Base-by-base conservation (phyloP, 2,113 vertebrate genomes). In the Brienomyrus longianalis region DNA sequence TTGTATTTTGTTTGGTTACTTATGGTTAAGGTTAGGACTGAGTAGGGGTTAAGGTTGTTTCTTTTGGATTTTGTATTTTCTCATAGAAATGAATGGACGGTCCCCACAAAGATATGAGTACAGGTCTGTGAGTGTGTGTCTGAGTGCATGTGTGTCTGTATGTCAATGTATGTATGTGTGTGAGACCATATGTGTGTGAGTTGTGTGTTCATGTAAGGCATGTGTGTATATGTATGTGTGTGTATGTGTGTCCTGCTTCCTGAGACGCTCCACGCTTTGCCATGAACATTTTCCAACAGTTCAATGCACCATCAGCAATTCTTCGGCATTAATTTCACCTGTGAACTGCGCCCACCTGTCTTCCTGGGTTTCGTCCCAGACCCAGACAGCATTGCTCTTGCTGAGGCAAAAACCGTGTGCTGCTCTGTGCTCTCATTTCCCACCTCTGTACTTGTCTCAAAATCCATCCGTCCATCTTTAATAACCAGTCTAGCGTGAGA, bases 281-380 rank as follows among this genome's bases (percentile, higher is more conserved):
- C 52, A 56, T 56, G 52, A 56, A 19, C 19, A 56, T 56, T 56
- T 23, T 23, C 21, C 5, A 21, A 59, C 21, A 59, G 54, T 70
- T 70, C 8, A 70, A 13, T 70, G 91, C 95, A 91, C 93, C 95
- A 95, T 96, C 94, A 96, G 94, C 95, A 96, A 86, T 89, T 92
- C 94, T 89, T 94, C 95, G 97, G 96, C 91, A 83, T 92, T 96
- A 92, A 88, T 85, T 95, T 96, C 96, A 96, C 92, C 86, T 85
- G 91, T 90, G 83, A 92, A 91, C 83, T 89, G 77, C 66, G 90
- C 92, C 85, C 92, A 54, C 90, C 94, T 95, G 92, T 94, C 93
- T 94, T 90, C 91, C 90, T 94, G 93, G 93, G 95, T 95, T 96
- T 91, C 74, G 86, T 88, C 92, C 89, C 90, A 93, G 95, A 95